Conservation (phyloP, 2,888 invertebrate species). For the Matsumyia berberina region DNA sequence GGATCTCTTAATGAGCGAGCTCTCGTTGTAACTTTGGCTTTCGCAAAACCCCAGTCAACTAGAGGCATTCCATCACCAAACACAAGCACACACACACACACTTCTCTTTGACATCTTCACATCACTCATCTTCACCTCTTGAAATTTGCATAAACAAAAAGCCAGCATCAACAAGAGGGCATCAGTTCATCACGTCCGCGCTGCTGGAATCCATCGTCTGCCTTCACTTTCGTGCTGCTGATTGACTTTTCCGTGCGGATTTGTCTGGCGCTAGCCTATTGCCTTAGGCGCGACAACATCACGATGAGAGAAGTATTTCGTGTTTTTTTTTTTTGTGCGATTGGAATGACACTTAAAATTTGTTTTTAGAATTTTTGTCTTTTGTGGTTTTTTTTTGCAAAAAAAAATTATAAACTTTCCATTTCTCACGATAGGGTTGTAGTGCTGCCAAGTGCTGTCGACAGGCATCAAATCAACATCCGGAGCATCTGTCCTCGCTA, state of each 20-base stretch:
- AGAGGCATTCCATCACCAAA: slow-evolving; percentile 40
- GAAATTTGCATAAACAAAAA: slow-evolving; percentile 65
- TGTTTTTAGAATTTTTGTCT: slow-evolving; percentile 44
- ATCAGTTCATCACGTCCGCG: slow-evolving; percentile 17
- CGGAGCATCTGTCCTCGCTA: slow-evolving; percentile 29
- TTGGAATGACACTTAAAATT: slow-evolving; percentile 48
- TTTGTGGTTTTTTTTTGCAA: slow-evolving; percentile 8
- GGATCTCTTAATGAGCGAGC: slow-evolving; percentile 53
- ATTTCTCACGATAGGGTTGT: slow-evolving; percentile 50
- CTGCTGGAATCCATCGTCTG: slow-evolving; percentile 45
- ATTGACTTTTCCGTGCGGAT: slow-evolving; percentile 71
- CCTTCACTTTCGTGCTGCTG: slow-evolving; percentile 49
- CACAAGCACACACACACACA: slow-evolving; percentile 8
- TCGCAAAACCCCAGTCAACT: slow-evolving; percentile 50
- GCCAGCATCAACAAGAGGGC: slow-evolving; percentile 20
- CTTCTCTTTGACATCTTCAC: slow-evolving; percentile 22
- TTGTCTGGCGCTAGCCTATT: slow-evolving; percentile 68
- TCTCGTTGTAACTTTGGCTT: slow-evolving; percentile 24
- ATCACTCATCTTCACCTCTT: slow-evolving; percentile 66
- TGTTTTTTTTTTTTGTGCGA: not conserved
- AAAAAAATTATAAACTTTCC: not conserved
- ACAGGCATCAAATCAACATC: slow-evolving; percentile 56
- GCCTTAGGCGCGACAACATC: slow-evolving; percentile 44
- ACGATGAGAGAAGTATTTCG: slow-evolving; percentile 9
- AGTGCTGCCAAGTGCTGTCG: slow-evolving; percentile 65